phyloP scores from a whole-genome alignment of 2,888 invertebrate genomes.

The Abscondita cerata region DNA sequence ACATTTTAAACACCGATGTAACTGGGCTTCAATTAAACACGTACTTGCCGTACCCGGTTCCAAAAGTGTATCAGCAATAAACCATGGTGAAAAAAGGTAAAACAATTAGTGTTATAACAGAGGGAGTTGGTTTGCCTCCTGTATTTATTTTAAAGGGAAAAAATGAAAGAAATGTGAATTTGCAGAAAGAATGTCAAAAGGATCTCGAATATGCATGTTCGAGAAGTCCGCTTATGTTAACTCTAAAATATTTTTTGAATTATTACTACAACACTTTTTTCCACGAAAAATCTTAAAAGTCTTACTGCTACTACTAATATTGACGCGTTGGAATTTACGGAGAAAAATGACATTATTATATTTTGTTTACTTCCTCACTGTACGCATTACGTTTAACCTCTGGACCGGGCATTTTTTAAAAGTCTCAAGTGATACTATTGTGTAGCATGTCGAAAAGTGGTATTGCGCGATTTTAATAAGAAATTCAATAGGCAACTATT shows the following conservation, averaged over 20 bases:
- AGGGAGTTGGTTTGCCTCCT: not conserved
- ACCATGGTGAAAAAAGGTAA: not conserved
- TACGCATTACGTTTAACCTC: not conserved
- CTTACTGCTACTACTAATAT: not conserved
- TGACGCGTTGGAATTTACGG: not conserved
- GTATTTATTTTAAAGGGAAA: not conserved
- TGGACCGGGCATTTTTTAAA: not conserved
- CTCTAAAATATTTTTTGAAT: not conserved
- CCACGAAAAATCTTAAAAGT: not conserved
- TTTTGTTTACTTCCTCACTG: too few relatives aligned
- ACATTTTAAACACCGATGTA: too few relatives aligned
- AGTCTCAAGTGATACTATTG: too few relatives aligned
- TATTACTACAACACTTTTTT: not conserved
- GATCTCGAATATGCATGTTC: not conserved
- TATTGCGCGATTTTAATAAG: too few relatives aligned
- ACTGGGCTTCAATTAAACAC: not conserved
- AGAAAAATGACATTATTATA: not conserved
- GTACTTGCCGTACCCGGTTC: not conserved
- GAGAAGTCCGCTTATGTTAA: not conserved
- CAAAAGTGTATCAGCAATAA: not conserved
- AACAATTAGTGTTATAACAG: not conserved
- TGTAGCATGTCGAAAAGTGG: too few relatives aligned
- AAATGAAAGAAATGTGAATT: not conserved
- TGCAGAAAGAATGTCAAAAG: not conserved
- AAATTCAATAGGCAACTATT: too few relatives aligned